phyloP scores from a whole-genome alignment of 2,888 invertebrate species.

The Cetonia aurata region DNA sequence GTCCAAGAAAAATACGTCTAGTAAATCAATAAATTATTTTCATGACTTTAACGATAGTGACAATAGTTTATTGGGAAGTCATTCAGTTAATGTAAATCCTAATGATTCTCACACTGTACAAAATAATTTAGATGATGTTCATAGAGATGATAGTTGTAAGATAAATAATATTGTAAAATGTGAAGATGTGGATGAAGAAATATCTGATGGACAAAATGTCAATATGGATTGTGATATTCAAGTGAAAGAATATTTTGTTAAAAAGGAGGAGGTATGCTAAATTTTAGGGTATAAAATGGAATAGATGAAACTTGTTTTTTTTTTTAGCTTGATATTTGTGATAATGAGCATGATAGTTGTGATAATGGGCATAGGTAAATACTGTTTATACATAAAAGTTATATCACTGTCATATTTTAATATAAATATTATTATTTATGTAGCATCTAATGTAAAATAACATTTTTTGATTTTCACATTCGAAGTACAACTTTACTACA shows the following conservation, averaged over 20 bases:
- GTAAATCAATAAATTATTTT: background rate
- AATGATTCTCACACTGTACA: background rate
- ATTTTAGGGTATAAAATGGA: too few species aligned
- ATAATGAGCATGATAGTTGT: too few species aligned
- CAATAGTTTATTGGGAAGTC: background rate
- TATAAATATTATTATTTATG: too few species aligned
- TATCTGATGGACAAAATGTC: too few species aligned
- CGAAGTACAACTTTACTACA: too few species aligned
- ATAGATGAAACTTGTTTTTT: background rate
- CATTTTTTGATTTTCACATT: too few species aligned
- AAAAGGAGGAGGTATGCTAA: background rate
- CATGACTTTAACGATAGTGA: background rate
- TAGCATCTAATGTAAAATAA: too few species aligned
- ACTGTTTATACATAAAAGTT: too few species aligned
- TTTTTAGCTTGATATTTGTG: conserved; percentile 51
- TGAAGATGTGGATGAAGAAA: too few species aligned
- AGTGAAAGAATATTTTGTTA: background rate
- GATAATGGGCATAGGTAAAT: too few species aligned
- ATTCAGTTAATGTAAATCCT: background rate
- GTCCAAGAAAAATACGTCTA: conserved; percentile 1
- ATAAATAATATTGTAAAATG: background rate
- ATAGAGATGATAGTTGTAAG: background rate
- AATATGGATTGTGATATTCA: too few species aligned
- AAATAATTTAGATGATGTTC: background rate
- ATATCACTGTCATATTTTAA: too few species aligned